phyloP scores from a whole-genome alignment of 2,888 invertebrate species.

The Cylloceria caligata region DNA sequence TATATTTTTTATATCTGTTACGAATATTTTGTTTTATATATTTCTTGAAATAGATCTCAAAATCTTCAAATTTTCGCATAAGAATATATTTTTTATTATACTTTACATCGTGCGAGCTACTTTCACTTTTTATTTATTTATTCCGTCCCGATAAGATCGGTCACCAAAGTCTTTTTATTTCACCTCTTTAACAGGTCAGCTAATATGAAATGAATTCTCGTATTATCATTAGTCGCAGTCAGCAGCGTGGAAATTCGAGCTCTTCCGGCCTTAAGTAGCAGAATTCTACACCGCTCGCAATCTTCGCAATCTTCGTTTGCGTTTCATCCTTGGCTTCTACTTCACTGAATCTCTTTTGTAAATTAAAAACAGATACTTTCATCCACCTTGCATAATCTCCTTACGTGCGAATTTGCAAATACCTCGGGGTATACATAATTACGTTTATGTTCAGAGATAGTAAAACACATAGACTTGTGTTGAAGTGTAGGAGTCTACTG shows the following conservation, averaged over 20 bases:
- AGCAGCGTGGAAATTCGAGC: slow-evolving; percentile 35
- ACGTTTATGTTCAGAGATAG: slow-evolving; percentile 39
- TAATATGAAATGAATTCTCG: background rate
- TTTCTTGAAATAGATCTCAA: background rate
- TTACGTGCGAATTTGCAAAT: slow-evolving; percentile 23
- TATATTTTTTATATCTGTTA: background rate
- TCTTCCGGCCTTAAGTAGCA: slow-evolving; percentile 15
- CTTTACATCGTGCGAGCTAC: background rate
- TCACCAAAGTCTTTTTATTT: background rate
- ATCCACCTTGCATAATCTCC: slow-evolving; percentile 8
- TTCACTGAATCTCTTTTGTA: background rate
- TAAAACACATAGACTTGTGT: slow-evolving; percentile 17
- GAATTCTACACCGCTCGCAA: background rate
- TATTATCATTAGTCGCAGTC: slow-evolving; percentile 11
- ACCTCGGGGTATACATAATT: slow-evolving; percentile 30
- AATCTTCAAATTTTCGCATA: too few species aligned
- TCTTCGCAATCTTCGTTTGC: slow-evolving; percentile 5
- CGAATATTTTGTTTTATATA: background rate
- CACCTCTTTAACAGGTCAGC: slow-evolving; percentile 38
- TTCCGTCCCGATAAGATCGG: background rate
- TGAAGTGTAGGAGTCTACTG: slow-evolving; percentile 15
- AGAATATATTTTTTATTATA: too few species aligned
- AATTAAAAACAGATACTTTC: slow-evolving; percentile 2
- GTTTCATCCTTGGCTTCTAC: background rate
- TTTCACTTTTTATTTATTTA: background rate